These are phyloP conservation scores for Haliclona indistincta DNA, from an alignment of 37 sponge, comb jelly and placozoan species.

Conservation along the genomic window DNA sequence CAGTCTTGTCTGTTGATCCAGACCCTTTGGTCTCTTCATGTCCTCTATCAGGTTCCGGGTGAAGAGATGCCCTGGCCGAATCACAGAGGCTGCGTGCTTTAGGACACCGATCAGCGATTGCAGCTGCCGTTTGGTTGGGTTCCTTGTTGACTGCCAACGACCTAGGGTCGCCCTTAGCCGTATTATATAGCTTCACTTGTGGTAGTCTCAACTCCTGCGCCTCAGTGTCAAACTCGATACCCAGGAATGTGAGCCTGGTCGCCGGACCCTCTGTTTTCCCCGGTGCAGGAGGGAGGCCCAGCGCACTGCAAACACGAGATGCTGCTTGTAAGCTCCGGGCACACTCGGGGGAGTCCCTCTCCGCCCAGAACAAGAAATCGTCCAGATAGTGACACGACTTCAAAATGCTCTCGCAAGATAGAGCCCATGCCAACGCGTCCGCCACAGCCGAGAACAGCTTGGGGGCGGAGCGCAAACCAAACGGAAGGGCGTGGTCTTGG, in stretches of 20 bases:
- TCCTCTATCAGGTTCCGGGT: slow-evolving; percentile 3
- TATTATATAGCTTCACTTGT: neutral
- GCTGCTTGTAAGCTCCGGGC: too few species aligned
- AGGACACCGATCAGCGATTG: slow-evolving; percentile 33
- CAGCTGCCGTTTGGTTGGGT: slow-evolving; percentile 4
- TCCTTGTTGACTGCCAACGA: too few species aligned
- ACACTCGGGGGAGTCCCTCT: too few species aligned
- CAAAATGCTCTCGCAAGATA: too few species aligned
- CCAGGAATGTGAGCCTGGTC: neutral
- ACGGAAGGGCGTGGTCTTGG: too few species aligned
- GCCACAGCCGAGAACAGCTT: too few species aligned
- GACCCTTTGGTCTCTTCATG: too few species aligned
- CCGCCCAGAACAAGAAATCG: too few species aligned
- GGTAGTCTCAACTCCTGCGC: neutral
- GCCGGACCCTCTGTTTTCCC: neutral
- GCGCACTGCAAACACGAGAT: neutral
- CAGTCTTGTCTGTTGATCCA: slow-evolving; percentile 12
- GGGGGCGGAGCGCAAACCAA: too few species aligned
- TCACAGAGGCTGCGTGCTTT: slow-evolving; percentile 34
- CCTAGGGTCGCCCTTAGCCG: too few species aligned
- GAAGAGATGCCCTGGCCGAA: slow-evolving; percentile 15
- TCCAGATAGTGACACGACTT: too few species aligned
- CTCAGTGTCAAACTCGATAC: neutral
- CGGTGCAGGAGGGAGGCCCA: neutral
- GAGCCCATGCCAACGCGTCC: too few species aligned